Evolutionary conservation across 2,113 vertebrate genomes (phyloP).

Genomic region (Cnemophilus loriae): DNA sequence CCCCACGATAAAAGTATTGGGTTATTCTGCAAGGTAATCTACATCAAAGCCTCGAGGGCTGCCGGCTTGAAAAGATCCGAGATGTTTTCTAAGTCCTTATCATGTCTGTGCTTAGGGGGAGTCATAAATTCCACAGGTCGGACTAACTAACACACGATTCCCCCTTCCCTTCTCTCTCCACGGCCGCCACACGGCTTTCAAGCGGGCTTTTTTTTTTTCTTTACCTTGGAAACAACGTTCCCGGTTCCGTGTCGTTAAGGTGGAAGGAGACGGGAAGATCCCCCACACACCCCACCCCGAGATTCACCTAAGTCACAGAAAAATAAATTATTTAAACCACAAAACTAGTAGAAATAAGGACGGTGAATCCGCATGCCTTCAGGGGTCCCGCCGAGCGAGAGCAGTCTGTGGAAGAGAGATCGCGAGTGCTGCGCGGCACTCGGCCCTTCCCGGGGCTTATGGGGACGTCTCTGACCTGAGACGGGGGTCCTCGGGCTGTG

Average conservation of each 20-base stretch:
- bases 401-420: not conserved
- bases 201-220: not conserved
- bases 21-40: slow-evolving; percentile 65
- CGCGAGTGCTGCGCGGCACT: accelerated
- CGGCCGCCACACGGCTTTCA: slow-evolving; percentile 33
- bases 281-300: accelerated
- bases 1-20: slow-evolving; percentile 64
- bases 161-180: slow-evolving; percentile 35
- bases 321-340: not conserved
- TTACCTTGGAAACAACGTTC: slow-evolving; percentile 29
- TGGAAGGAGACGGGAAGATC: not conserved
- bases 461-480: not conserved
- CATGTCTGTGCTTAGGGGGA: slow-evolving; percentile 71
- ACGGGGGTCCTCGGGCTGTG: not conserved
- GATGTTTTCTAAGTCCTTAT: slow-evolving; percentile 75
- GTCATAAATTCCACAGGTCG: slow-evolving; percentile 79
- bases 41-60: slow-evolving; percentile 76
- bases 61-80: slow-evolving; percentile 76
- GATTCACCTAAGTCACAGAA: not conserved
- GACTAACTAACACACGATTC: slow-evolving; percentile 44
- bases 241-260: not conserved
- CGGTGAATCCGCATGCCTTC: not conserved
- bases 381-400: not conserved
- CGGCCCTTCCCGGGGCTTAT: not conserved
- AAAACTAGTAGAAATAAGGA: not conserved